Base-by-base conservation (phyloP, 23 tunicate species). In the Clavelina lepadiformis region DNA sequence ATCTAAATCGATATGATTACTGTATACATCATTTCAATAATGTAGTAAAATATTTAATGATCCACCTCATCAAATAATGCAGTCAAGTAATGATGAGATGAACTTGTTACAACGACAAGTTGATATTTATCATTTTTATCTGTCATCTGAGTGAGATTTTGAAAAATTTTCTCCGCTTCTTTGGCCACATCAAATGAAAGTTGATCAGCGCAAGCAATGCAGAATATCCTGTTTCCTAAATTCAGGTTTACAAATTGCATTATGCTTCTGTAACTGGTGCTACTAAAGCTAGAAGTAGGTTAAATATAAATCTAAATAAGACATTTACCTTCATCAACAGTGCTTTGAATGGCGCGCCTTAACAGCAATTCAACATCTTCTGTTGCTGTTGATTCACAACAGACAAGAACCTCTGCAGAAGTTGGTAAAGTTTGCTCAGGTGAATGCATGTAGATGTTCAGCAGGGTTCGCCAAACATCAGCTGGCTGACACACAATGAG, bases 181-280 rank as follows among this genome's bases (percentile, higher is more conserved):
- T 49, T 51, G 8, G 86, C 51, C 26, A 79, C 77, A 57, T 60
- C 49, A 63, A 79, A 79, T 22, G 23, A 25, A 0, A 79, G 50
- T 47, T 59, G 26, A 71, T 79, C 86, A n/a, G 86, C 86, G 36
- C 65, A 70, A 24, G 77, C 86, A 51, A 79, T 44, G 30, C 66
- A 47, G 38, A 55, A 79, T 19, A 70, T 29, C 56, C 23, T 31
- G n/a, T 58, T 25, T 30, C 71, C 77, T 79, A 33, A 57, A 70
- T 3, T 25, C 31, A 23, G 30, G n/a, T n/a, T n/a, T n/a, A n/a
- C n/a, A n/a, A n/a, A 58, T 3, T n/a, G n/a, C n/a, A n/a, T n/a
- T n/a, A n/a, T n/a, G n/a, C n/a, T n/a, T n/a, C n/a, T n/a, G n/a
- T n/a, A n/a, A n/a, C n/a, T n/a, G n/a, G n/a, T n/a, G n/a, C n/a